Conservation (phyloP, 2,797 vertebrate genomes). For the Bufotes viridis region DNA sequence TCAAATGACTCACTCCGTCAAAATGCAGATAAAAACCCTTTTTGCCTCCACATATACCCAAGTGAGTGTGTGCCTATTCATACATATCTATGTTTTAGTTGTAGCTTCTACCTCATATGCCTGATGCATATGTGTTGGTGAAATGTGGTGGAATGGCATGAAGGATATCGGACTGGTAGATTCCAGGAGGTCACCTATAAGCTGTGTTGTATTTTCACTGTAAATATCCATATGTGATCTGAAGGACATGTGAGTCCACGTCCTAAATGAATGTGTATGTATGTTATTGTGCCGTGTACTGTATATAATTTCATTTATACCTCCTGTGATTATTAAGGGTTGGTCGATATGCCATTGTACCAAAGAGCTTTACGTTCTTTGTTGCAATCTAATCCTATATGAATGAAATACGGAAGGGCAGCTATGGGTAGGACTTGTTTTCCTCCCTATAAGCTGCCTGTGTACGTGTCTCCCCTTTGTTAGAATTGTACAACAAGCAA, state of each 20-base stretch:
- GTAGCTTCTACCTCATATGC: not conserved
- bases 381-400: not conserved
- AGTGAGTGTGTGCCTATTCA: too few relatives aligned
- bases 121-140: too few relatives aligned
- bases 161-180: too few relatives aligned
- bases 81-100: not conserved
- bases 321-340: too few relatives aligned
- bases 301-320: not conserved
- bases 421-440: not conserved
- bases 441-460: not conserved
- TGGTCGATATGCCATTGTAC: not conserved
- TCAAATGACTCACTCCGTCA: too few relatives aligned
- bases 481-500: not conserved
- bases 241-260: not conserved
- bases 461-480: not conserved
- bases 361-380: not conserved
- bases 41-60: too few relatives aligned
- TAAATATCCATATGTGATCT: not conserved
- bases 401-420: not conserved
- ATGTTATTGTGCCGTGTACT: too few relatives aligned
- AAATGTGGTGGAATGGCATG: too few relatives aligned
- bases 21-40: too few relatives aligned
- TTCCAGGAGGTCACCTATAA: too few relatives aligned
- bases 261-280: not conserved
- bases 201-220: not conserved